Base-by-base conservation (phyloP, 2,888 invertebrate species). In the Heliconius sara region DNA sequence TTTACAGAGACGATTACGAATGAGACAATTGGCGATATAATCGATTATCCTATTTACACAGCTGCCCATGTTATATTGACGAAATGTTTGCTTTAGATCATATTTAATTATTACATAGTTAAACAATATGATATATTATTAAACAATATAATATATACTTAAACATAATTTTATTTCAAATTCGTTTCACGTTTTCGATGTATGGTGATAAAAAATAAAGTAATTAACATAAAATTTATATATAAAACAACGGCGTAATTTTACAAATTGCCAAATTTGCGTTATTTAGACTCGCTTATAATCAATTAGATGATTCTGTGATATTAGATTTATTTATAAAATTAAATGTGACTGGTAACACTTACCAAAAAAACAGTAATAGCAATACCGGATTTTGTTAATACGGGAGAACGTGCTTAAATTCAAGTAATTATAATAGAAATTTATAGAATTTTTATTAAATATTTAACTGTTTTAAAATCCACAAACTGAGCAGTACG, bases 11-110 rank as follows among this genome's bases (percentile, higher is more conserved):
- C 34, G 1, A 27, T 9, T 25, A 43, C 7, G 25, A 34, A 73
- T 73, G 57, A 57, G 34, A 57, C 52, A 72, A 52, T 72, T 73
- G 57, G 34, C 16, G n/a, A 73, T 16, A 60, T 73, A 73, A 60
- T 73, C n/a, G 16, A 73, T 57, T 34, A 73, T 34, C 7, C 39
- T 73, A 60, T 73, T 73, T 60, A 73, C 60, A 57, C 73, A 73
- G 39, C 34, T 73, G 60, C 2, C n/a, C 27, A 57, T 34, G 3
- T 34, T 30, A 34, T 25, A 5, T 66, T 72, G 34, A 60, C n/a
- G 57, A 72, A 57, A 57, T 73, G 34, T 60, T 73, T 57, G 10
- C 13, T 60, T 7, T 72, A 22, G 1, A 6, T 70, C 52, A 72
- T 34, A 72, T 34, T 34, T 12, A 13, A 30, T 34, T 10, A 13